Percentiles rank a stretch among this genome's conserved stretches.
Conservation (phyloP, 2,797 vertebrate species). For the Morus bassanus region DNA sequence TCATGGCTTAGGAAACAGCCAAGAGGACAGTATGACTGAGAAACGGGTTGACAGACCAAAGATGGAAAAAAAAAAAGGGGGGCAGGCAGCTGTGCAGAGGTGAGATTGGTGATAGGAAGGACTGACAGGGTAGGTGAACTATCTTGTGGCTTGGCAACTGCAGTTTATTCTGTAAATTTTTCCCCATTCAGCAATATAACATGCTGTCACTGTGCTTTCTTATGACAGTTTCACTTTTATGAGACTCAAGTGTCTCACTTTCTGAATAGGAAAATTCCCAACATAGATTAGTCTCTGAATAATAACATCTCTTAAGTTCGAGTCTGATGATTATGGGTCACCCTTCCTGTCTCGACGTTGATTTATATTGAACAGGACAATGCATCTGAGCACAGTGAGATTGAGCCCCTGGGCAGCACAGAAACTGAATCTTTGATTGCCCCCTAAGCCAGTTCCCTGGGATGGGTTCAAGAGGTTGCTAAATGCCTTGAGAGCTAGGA, state of each 20-base stretch:
- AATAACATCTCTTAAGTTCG: not conserved
- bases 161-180: slow-evolving; percentile 15
- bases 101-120: not conserved
- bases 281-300: not conserved
- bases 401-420: slow-evolving; percentile 13
- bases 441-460: not conserved
- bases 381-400: slow-evolving; percentile 7
- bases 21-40: not conserved
- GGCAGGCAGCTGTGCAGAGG: not conserved
- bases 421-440: slow-evolving; percentile 36
- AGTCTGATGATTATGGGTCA: slow-evolving; percentile 28
- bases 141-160: slow-evolving; percentile 20
- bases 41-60: not conserved
- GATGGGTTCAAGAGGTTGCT: slow-evolving; percentile 30
- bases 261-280: slow-evolving; percentile 24
- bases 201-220: slow-evolving; percentile 1
- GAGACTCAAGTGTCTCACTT: not conserved
- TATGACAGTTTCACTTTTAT: not conserved
- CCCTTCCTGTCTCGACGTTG: not conserved
- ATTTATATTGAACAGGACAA: slow-evolving; percentile 57
- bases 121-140: slow-evolving; percentile 21
- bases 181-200: not conserved
- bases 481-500: slow-evolving; percentile 24
- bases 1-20: not conserved
- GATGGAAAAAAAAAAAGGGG: not conserved